A percentile compares a stretch with the other conserved stretches of the same genome.
Evolutionary conservation across 2,888 invertebrate genomes (phyloP).

Genomic region (Agrochola litura): DNA sequence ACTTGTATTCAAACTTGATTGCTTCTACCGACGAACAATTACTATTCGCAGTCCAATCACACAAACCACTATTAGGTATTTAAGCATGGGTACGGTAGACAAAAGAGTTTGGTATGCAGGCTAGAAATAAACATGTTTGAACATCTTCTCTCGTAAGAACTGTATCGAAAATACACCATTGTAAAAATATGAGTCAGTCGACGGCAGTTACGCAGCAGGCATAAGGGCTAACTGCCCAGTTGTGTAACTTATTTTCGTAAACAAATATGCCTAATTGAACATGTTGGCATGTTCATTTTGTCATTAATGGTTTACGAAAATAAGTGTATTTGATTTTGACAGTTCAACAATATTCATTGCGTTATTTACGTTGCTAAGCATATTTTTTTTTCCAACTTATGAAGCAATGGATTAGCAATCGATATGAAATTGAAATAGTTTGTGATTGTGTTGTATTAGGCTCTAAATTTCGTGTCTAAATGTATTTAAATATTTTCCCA

Average conservation of each 20-base stretch:
- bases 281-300: too few relatives aligned
- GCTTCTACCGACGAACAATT: conserved; percentile 14
- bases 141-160: background rate
- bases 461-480: background rate
- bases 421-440: too few relatives aligned
- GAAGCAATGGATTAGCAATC: too few relatives aligned
- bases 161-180: too few relatives aligned
- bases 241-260: too few relatives aligned
- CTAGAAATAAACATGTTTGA: background rate
- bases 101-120: background rate
- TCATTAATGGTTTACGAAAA: too few relatives aligned
- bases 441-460: too few relatives aligned
- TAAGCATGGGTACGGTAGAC: background rate
- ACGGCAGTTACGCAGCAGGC: background rate
- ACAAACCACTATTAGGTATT: background rate
- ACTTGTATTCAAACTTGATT: conserved; percentile 38
- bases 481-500: background rate
- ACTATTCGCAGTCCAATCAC: conserved; percentile 2
- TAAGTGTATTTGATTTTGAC: too few relatives aligned
- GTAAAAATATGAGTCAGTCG: background rate
- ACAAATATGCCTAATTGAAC: too few relatives aligned
- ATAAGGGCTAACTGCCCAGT: background rate
- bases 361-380: too few relatives aligned
- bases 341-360: too few relatives aligned
- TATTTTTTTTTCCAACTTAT: too few relatives aligned